A percentile compares a stretch with the other conserved stretches of the same genome.
phyloP scores from a whole-genome alignment of 2,113 vertebrate species.

The Gambusia holbrooki region DNA sequence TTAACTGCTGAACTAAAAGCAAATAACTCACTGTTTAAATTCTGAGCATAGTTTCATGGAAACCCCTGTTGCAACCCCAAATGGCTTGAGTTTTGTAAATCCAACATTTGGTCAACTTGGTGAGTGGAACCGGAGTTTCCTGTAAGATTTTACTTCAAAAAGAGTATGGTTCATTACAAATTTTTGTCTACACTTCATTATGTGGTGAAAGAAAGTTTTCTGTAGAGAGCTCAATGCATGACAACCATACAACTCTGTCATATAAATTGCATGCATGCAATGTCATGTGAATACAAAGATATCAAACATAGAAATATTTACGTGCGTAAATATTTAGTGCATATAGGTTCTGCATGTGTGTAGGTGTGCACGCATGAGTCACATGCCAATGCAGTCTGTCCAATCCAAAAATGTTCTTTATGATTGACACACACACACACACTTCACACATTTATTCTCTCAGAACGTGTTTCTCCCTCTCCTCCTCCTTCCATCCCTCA shows the following conservation, averaged over 20 bases:
- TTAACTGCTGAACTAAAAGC: no score
- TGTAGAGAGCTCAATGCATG: background rate
- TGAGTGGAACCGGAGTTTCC: no score
- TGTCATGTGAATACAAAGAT: background rate
- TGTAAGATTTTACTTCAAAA: background rate
- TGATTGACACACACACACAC: constrained; percentile 42
- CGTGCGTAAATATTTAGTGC: background rate
- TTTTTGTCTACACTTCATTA: background rate
- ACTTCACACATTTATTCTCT: constrained; percentile 3
- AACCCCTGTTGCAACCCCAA: no score
- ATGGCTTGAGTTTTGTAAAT: no score
- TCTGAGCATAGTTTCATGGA: no score
- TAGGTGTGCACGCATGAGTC: background rate
- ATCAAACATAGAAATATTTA: background rate
- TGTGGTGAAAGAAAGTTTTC: background rate
- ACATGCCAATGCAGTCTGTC: background rate
- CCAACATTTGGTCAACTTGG: no score
- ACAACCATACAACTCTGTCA: no score
- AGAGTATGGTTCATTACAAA: background rate
- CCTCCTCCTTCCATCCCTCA: constrained; percentile 10
- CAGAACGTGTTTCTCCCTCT: constrained; percentile 1
- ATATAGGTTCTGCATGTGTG: background rate
- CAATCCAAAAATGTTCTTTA: constrained; percentile 7
- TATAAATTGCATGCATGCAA: no score
- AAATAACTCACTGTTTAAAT: no score